Evolutionary conservation across 30 jellyfish, hydroid and myxozoan species (phyloP), one percentile per base, ranked within the genome.

Genomic region (Aurelia coerulea): DNA sequence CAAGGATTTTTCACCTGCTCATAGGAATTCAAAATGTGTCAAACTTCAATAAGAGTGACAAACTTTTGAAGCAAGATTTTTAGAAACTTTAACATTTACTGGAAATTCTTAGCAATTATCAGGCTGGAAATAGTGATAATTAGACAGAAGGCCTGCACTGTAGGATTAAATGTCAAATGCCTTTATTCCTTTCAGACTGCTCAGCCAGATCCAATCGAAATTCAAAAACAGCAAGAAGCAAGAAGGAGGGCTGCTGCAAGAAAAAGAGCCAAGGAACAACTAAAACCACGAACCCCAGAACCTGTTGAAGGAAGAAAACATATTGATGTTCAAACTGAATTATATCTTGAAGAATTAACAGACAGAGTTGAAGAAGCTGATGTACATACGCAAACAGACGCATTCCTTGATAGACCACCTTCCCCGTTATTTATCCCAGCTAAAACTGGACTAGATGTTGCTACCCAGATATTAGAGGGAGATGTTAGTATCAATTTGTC

Each of bases 301-400:
- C 97, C 98, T 3, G 98, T 93, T 51, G 98, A 93, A 63, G 98
- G 98, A 12, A 76, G 98, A 17, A 93, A 84, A 66, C 98, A 93
- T 73, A 93, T 93, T 73, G 98, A 93, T 79, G 96, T 93, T 39
- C 98, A 93, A 80, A 93, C 98, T 3, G 98, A 93, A 59, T 79
- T 93, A 39, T 93, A 93, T 66, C 68, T 93, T 16, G 98, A 93
- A 88, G 98, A 93, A 79, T 67, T 93, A 17, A 93, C 98, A 19
- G 98, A 93, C 83, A 76, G 98, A 69, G 98, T 93, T 16, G 98
- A 93, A 84, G 98, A 93, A 70, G 97, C 98, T 54, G 98, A 93
- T 62, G 77, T 93, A 49, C 90, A 73, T 11, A 93, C 98, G 46
- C 98, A 93, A 32, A 93, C 98, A 19, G 98, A 93, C 78, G 97